Evolutionary conservation across 2,888 invertebrate genomes (phyloP), one percentile per base, ranked within the genome.

Genomic region (Ectropis crepuscularia): DNA sequence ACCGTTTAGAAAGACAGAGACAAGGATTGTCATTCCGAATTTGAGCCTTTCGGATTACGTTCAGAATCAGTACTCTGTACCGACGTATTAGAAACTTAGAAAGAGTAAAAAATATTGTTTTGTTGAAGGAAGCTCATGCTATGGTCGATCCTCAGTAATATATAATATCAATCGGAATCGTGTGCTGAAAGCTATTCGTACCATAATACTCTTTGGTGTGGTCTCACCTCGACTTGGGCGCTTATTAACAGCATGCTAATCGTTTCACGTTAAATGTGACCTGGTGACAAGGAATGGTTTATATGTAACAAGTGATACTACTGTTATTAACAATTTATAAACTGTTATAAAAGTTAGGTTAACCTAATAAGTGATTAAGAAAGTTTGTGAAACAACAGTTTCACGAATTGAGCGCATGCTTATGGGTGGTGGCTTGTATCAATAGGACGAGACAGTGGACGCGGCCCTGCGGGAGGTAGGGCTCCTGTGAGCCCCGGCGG

Each of bases 381-480:
- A 58, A 51, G 49, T 68, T 63, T 43, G 58, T 53, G 50, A 50
- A 47, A 58, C 45, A 53, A 41, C 6, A 28, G 62, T 71, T 66
- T 51, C 49, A 57, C 63, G 61, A 65, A 67, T 59, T 63, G 36
- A 42, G 45, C 57, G 63, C 54, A 75, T 81, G 77, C 74, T 81
- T 75, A 83, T 72, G 79, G 74, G 76, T 79, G 75, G 73, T 70
- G 72, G 70, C 62, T 72, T 67, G 72, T 81, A 79, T 77, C 81
- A 72, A 76, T 89, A 91, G 98, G 98, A 98, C 92, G 98, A 98
- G 95, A 97, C 97, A 83, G 96, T 98, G 93, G 98, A 98, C 93
- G 97, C 96, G 86, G 97, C 98, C 87, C 96, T 98, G 87, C 96
- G 96, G 89, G 98, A 98, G 92, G 97, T 98, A 94, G 98, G 98